These are phyloP conservation scores for Micromesistius poutassou DNA, from an alignment of 2,797 vertebrate species.

Conservation along the genomic window DNA sequence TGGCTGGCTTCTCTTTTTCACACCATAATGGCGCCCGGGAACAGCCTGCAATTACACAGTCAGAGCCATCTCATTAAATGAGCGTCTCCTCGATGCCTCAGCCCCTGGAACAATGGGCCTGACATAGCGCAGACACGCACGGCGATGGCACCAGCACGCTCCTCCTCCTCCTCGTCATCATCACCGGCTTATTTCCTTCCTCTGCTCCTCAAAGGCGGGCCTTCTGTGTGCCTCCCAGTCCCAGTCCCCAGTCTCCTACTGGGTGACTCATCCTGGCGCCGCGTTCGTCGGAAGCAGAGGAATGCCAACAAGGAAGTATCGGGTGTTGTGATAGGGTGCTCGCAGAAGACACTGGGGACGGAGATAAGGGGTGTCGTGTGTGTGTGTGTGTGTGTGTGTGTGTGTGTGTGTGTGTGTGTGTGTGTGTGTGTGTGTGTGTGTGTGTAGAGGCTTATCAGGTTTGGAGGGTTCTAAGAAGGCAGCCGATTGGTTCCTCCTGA, in stretches of 20 bases:
- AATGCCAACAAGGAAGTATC: not conserved
- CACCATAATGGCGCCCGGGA: slow-evolving; percentile 56
- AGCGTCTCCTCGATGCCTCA: slow-evolving; percentile 52
- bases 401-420: not conserved
- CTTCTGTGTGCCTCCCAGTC: no score
- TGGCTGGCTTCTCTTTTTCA: slow-evolving; percentile 45
- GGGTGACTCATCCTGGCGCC: no score
- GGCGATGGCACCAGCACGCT: not conserved
- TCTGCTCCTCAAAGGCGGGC: not conserved
- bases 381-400: not conserved
- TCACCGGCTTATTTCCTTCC: not conserved
- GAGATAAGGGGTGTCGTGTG: not conserved
- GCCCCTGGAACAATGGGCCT: slow-evolving; percentile 56
- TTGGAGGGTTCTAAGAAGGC: not conserved
- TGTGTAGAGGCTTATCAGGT: not conserved
- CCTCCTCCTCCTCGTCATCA: not conserved
- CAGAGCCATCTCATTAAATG: slow-evolving; percentile 64
- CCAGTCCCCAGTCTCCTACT: no score
- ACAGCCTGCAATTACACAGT: slow-evolving; percentile 65
- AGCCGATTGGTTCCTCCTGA: not conserved
- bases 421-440: not conserved
- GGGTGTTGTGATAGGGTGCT: not conserved
- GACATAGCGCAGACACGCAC: slow-evolving; percentile 31
- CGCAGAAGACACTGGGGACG: not conserved
- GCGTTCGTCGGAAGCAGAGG: not conserved